Conservation (phyloP, 2,797 vertebrate species). For the Silurus lanzhouensis region DNA sequence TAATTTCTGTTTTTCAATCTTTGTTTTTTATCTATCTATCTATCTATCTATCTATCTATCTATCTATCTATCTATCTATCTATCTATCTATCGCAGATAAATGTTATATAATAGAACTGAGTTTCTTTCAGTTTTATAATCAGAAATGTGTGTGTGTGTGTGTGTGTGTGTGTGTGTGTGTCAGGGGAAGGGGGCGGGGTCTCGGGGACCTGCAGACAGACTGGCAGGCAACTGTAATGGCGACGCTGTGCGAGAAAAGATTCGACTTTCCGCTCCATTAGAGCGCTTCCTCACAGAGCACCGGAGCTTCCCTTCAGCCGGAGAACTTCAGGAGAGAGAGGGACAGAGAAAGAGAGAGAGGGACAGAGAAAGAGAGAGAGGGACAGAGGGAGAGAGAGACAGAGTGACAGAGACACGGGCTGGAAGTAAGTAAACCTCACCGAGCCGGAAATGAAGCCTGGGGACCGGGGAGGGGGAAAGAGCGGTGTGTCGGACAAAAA, state of each 20-base stretch:
- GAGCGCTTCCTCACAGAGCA: background rate
- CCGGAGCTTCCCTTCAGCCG: background rate
- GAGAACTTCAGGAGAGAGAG: too few relatives aligned
- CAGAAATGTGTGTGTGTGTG: too few relatives aligned
- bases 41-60: background rate
- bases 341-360: too few relatives aligned
- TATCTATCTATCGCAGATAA: background rate
- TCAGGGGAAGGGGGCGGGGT: background rate
- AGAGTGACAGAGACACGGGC: too few relatives aligned
- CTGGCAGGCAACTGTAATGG: constrained; percentile 8
- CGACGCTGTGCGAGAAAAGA: constrained; percentile 1
- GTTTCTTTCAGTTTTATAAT: background rate
- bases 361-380: too few relatives aligned
- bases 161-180: background rate
- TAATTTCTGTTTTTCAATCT: background rate
- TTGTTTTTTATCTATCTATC: background rate
- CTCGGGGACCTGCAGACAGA: too few relatives aligned
- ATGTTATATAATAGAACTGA: background rate
- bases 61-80: background rate
- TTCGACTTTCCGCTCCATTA: background rate
- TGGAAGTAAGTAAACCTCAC: background rate
- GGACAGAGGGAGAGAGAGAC: background rate
- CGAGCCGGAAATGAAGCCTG: background rate
- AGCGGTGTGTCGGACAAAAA: constrained; percentile 12
- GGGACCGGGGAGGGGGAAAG: background rate